phyloP scores from a whole-genome alignment of 1,140 invertebrate genomes.

The Ditylenchus dipsaci region DNA sequence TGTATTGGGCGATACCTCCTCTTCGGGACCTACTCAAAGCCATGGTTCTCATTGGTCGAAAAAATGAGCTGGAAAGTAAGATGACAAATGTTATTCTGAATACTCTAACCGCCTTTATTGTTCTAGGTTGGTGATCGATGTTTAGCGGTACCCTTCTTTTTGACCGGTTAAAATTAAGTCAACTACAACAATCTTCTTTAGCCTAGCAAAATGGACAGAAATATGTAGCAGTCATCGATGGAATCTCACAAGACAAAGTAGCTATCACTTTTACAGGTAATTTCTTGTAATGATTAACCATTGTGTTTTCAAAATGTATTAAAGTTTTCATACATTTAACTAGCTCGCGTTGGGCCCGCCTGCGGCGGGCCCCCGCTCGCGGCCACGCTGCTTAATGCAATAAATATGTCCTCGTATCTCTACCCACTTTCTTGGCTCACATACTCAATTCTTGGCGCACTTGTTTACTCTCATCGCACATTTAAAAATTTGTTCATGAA shows the following conservation, averaged over 20 bases:
- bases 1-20: conserved; percentile 11
- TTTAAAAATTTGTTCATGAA: not conserved
- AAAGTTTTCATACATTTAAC: no score
- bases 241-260: conserved; percentile 46
- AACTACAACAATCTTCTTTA: no score
- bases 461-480: not conserved
- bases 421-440: not conserved
- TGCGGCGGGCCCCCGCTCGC: no score
- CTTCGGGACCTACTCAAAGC: not conserved
- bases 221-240: conserved; percentile 43
- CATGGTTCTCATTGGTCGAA: conserved; percentile 8
- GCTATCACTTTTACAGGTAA: conserved; percentile 41
- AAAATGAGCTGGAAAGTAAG: conserved; percentile 36
- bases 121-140: conserved; percentile 43
- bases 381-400: conserved; percentile 10
- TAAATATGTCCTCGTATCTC: conserved; percentile 8
- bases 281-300: not conserved
- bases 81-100: not conserved
- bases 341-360: no score
- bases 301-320: no score
- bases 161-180: not conserved
- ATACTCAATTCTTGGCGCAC: not conserved
- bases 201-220: conserved; percentile 43
- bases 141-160: conserved; percentile 11
- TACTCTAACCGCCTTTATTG: not conserved